A percentile compares a stretch with the other conserved stretches of the same genome.
Evolutionary conservation across 2,113 vertebrate genomes (phyloP).

Genomic region (Peromyscus maniculatus): DNA sequence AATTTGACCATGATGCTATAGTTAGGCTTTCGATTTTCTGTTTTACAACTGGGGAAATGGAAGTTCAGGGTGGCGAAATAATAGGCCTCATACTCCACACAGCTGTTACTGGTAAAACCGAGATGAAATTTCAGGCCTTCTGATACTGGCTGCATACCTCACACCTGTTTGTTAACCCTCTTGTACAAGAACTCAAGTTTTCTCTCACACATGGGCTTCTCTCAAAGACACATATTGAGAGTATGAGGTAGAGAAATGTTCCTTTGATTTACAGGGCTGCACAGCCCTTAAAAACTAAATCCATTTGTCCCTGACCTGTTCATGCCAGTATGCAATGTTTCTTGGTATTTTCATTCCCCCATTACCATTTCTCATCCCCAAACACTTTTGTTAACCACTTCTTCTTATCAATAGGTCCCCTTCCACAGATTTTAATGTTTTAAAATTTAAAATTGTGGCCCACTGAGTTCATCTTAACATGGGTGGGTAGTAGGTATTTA

Average conservation of each 20-base stretch:
- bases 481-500: background rate
- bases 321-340: too few species aligned
- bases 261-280: background rate
- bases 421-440: background rate
- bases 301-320: background rate
- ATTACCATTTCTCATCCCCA: background rate
- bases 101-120: background rate
- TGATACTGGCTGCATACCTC: background rate
- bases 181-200: background rate
- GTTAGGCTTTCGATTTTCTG: conserved; percentile 18
- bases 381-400: background rate
- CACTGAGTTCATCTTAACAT: background rate
- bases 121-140: background rate
- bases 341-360: background rate
- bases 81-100: conserved; percentile 10
- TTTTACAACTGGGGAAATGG: conserved; percentile 49
- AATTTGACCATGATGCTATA: conserved; percentile 32
- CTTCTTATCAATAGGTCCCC: background rate
- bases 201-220: background rate
- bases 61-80: conserved; percentile 42
- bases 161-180: conserved; percentile 10
- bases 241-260: background rate
- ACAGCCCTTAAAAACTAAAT: background rate
- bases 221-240: background rate
- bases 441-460: background rate